Conservation (phyloP, 2,888 invertebrate genomes). For the Sminthurinus aureus region DNA sequence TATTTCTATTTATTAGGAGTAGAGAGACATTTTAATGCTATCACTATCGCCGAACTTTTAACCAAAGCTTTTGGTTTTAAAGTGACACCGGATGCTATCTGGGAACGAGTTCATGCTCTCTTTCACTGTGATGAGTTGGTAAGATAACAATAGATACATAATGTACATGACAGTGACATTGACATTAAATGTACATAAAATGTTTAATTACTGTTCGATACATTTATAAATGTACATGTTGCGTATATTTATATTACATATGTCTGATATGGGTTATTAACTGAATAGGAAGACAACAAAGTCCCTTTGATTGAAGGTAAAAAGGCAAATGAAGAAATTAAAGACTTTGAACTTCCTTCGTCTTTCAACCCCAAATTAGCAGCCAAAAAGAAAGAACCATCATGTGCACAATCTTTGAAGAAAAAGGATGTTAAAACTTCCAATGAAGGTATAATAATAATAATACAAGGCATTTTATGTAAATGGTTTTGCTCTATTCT, state of each 20-base stretch:
- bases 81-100: background rate
- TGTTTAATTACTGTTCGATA: background rate
- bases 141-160: background rate
- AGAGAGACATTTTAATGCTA: background rate
- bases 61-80: slow-evolving; percentile 8
- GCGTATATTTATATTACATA: background rate
- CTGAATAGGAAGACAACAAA: background rate
- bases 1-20: too few species aligned
- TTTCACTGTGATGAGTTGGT: background rate
- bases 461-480: too few species aligned
- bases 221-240: background rate
- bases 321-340: background rate
- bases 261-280: background rate
- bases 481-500: too few species aligned
- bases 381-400: too few species aligned
- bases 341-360: background rate
- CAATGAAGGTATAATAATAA: too few species aligned
- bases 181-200: background rate
- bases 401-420: too few species aligned
- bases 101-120: slow-evolving; percentile 1
- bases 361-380: too few species aligned
- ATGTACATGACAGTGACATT: background rate
- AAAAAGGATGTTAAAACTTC: too few species aligned
- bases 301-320: background rate
- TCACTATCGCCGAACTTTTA: background rate